Evolutionary conservation across 2,888 invertebrate species (phyloP).

Genomic region (Blastobasis lacticolella): DNA sequence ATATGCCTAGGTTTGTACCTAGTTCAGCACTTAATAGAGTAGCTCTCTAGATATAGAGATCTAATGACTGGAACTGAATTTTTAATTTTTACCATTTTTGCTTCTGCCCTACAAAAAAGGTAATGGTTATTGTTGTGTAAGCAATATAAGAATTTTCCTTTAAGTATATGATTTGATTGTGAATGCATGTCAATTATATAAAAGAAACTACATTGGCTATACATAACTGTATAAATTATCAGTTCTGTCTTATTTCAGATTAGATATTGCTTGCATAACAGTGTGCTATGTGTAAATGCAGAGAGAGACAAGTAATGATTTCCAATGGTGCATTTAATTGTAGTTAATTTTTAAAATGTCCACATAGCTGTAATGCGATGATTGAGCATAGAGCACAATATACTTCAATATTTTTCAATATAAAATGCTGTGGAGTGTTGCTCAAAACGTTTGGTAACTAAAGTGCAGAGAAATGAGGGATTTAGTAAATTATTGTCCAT

Average conservation of each 20-base stretch:
- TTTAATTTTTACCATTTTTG: conserved; percentile 30
- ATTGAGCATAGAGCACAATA: conserved; percentile 58
- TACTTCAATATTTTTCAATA: conserved; percentile 49
- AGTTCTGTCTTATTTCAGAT: conserved; percentile 47
- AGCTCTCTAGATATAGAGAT: conserved; percentile 28
- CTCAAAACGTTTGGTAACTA: conserved; percentile 42
- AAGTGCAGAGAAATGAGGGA: conserved; percentile 29
- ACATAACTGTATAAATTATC: conserved; percentile 5
- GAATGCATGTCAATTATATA: conserved; percentile 53
- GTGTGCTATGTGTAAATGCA: conserved; percentile 31
- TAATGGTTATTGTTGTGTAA: conserved; percentile 42
- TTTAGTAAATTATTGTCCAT: conserved; percentile 53
- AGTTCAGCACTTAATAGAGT: conserved; percentile 22
- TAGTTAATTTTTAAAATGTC: conserved; percentile 69
- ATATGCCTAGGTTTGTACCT: conserved; percentile 45
- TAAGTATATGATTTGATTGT: conserved; percentile 18
- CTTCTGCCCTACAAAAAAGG: conserved; percentile 10
- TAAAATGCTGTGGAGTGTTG: conserved; percentile 45
- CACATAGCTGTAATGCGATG: conserved; percentile 62
- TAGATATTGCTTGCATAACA: conserved; percentile 58
- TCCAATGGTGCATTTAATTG: conserved; percentile 69
- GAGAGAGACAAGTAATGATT: conserved; percentile 34
- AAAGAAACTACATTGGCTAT: conserved; percentile 18
- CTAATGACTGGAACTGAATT: conserved; percentile 22
- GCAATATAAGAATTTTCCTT: conserved; percentile 35